Evolutionary conservation across 2,888 invertebrate species (phyloP), one percentile per base, ranked within the genome.

Genomic region (Nymphalis urticae): DNA sequence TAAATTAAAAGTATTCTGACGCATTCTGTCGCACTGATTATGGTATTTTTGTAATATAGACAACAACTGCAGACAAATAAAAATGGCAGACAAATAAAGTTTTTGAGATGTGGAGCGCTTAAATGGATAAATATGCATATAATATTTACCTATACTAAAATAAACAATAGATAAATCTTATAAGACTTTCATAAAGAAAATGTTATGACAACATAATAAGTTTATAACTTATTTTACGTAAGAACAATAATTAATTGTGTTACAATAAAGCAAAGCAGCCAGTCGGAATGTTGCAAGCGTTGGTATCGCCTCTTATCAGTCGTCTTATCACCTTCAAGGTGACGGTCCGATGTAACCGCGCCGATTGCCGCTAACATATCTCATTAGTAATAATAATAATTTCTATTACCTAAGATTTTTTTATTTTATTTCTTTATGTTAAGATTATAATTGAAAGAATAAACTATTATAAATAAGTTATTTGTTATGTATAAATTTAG

Each of bases 241-340:
- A 58, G 56, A 71, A 67, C 63, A 56, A 68, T 63, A 56, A 68
- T 69, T 60, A 68, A 65, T 67, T 65, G 64, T 63, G 65, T 67
- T 72, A 69, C 36, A 70, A 71, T 69, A 75, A 63, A 71, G 67
- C 70, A 71, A 62, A 73, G 68, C 70, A 74, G 70, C 67, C 62
- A 69, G 69, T 70, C 69, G 66, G 75, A 74, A 72, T 77, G 78
- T 76, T 68, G 78, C 76, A 79, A 76, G 75, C 72, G 75, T 69
- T 36, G 65, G 72, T 82, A 82, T 84, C 83, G 81, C 74, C 74
- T 75, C 81, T 87, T 87, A 88, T 85, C 86, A 84, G 75, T 32
- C 77, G 82, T 88, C 72, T 75, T 91, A 92, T 92, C 92, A 88
- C 64, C 82, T 82, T 86, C 92, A 92, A 92, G 92, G 92, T 91